Evolutionary conservation across 64 coral and sea anemone genomes (phyloP), one percentile per base, ranked within the genome.

Genomic region (Montipora sp.): DNA sequence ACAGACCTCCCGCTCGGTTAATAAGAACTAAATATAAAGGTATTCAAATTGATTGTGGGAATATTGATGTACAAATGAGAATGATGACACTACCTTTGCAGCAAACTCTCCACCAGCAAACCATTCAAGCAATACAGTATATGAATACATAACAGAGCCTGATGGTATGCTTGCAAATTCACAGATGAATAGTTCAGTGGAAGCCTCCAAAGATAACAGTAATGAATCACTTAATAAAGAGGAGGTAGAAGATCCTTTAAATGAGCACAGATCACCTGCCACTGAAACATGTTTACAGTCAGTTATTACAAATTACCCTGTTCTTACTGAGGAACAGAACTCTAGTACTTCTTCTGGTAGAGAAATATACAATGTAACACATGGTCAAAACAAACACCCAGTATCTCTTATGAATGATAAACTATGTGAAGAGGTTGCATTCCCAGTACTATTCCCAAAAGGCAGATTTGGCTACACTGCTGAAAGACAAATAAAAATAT

Each of bases 391-490:
- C 60, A 92, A 61, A 63, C 66, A 83, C 14, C 81, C 80, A 44
- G 63, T 83, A 24, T 85, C 80, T 73, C 65, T 84, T 43, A 85
- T 85, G 90, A 75, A 15, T 74, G 81, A 83, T 77, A 92, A 76
- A 75, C 68, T 75, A 53, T 93, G 92, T 87, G 92, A 93, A 88
- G 92, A 93, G 63, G 59, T 93, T 78, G 84, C 84, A 87, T 91
- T 91, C 49, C 89, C 89, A 82, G 89, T 75, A 43, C 51, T 91
- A 60, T 91, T 91, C 66, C 89, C 59, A 48, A 93, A 87, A 77
- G 87, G 92, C 16, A 94, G 80, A 89, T 94, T 84, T 84, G 81
- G 81, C 16, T 84, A 67, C 43, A 84, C 59, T 65, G 59, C 81
- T 84, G 59, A 67, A 89, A 82, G 92, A 89, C 58, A 89, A 8